These are phyloP conservation scores for Cacoxenus indagator DNA, from an alignment of 2,888 invertebrate species.

Conservation along the genomic window DNA sequence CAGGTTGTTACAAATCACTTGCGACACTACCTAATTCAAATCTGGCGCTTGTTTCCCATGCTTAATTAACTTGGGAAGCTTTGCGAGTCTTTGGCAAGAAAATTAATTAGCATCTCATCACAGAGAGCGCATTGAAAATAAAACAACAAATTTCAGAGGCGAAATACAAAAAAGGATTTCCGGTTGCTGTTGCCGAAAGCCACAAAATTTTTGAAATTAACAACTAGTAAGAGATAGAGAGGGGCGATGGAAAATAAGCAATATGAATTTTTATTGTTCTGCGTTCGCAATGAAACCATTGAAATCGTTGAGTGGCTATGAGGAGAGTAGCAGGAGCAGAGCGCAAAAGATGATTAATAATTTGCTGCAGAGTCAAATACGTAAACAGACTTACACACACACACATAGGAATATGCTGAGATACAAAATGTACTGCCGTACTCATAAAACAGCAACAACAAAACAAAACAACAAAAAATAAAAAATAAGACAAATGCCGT, in stretches of 20 bases:
- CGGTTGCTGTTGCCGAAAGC: slow-evolving; percentile 33
- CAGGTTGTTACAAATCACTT: too few species aligned
- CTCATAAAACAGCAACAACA: not conserved
- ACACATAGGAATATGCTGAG: not conserved
- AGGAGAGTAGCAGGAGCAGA: not conserved
- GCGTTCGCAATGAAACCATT: slow-evolving; percentile 37
- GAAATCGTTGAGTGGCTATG: slow-evolving; percentile 34
- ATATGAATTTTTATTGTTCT: not conserved
- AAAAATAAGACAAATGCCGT: slow-evolving; percentile 62
- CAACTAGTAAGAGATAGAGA: not conserved
- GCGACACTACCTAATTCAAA: too few species aligned
- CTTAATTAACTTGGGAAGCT: too few species aligned
- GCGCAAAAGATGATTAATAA: slow-evolving; percentile 67
- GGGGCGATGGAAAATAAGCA: not conserved
- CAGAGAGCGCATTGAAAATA: not conserved
- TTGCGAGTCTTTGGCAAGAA: not conserved
- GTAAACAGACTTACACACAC: slow-evolving; percentile 41
- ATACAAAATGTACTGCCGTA: slow-evolving; percentile 29
- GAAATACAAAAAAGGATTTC: slow-evolving; percentile 46
- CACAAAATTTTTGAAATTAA: slow-evolving; percentile 16
- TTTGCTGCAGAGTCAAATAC: slow-evolving; percentile 33
- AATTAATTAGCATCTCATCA: not conserved
- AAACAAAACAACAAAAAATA: slow-evolving; percentile 9
- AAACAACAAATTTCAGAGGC: slow-evolving; percentile 11
- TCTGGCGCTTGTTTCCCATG: too few species aligned